Evolutionary conservation across 2,888 invertebrate species (phyloP), one percentile per base, ranked within the genome.

Genomic region (Ommatoiulus sabulosus): DNA sequence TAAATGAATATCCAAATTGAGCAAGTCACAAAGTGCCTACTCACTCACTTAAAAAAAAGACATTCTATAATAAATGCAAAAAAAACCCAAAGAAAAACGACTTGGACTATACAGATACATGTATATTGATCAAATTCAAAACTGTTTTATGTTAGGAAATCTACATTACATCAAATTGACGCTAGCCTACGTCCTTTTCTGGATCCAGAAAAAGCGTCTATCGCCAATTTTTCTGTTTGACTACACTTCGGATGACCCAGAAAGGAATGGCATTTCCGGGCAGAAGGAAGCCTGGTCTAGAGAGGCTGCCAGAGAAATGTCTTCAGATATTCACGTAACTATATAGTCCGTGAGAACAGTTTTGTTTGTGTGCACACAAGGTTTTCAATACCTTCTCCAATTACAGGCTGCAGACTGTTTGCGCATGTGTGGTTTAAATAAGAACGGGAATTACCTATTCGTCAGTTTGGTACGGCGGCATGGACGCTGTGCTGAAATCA

Each of bases 181-280:
- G 24, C 8, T 72, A 72, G 72, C 72, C 10, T 72, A 72, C 10
- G 10, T 24, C n/a, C 7, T 72, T 24, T 10, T 72, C 10, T 72
- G 72, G 72, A n/a, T 72, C 24, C 72, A 72, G 72, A 72, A 72
- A 24, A 72, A 72, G 72, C 72, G 72, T 8, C 24, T 72, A 72
- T 72, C 24, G 3, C 72, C 72, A 6, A n/a, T 72, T 72, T 72
- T 24, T 24, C 20, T n/a, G 24, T 72, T 72, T 24, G 24, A 72
- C 24, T 72, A 24, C 8, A 10, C 12, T 3, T 72, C 72, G 1
- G 24, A 72, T 72, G 72, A 72, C 24, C 72, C 72, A 72, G 72
- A 72, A 12, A 72, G 24, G 72, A 72, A 72, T 72, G 72, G 72
- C 24, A 72, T 72, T 24, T 24, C 72, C 24, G 72, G 24, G 24